Evolutionary conservation across 2,888 invertebrate genomes (phyloP), one percentile per base, ranked within the genome.

Genomic region (Ariolimax columbianus): DNA sequence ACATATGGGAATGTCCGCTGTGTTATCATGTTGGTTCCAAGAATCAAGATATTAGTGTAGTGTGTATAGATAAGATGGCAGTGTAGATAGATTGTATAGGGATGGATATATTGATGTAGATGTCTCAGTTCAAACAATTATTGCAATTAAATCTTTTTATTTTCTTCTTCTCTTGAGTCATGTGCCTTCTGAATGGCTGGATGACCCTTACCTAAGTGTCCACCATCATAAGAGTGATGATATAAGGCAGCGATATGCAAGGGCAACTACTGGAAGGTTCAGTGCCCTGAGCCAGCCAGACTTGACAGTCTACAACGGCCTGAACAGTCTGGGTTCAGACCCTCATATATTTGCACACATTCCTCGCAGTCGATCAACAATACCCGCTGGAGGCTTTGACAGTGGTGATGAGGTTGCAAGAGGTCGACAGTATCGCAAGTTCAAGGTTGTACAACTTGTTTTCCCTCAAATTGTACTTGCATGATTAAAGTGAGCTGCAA

Each of bases 271-370:
- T 26, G 36, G 84, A 38, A 80, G 86, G n/a, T 66, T 86, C 23
- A 87, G 88, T 40, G 89, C 89, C 72, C 89, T 90, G 36, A 92
- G 91, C 84, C 91, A 92, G 81, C 91, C 91, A 40, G 91, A 92
- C 81, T 86, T 92, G 17, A 87, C 90, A 23, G 68, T 68, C 0
- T 68, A 82, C 59, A 38, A 38, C 30, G 40, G 7, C 40, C 26
- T 73, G 23, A 47, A 38, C 51, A 43, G 79, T 33, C 51, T n/a
- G 9, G 17, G 72, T 26, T 11, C 63, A 63, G 78, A 83, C 36
- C 73, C 73, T 2, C 81, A 63, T 26, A 38, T 33, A 7, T 70
- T 63, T 23, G 43, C 83, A 0, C 81, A 87, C 23, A 38, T 84
- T 11, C 82, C 82, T 19, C 80, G 84, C 26, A 83, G 83, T 59